Base-by-base conservation (phyloP, 1,140 invertebrate species). In the Leptinotarsa defecta region DNA sequence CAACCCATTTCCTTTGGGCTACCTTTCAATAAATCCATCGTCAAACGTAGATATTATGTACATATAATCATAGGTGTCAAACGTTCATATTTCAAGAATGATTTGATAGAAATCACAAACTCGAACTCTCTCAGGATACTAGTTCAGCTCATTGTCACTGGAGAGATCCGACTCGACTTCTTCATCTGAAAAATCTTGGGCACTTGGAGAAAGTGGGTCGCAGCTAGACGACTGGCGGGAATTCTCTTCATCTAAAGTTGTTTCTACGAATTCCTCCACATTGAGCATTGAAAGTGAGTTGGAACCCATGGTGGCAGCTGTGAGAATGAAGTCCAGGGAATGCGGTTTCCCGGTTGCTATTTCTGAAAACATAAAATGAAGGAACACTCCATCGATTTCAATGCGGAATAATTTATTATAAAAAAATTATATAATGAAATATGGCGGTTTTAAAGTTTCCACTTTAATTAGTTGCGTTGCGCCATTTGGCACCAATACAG, bases 81-180 rank as follows among this genome's bases (percentile, higher is more conserved):
- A 43, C 2, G 34, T 43, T 43, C 34, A 43, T 43, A 43, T 8
- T 43, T 43, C 2, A 3, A 43, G 8, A 43, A 43, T 34, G 27
- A 27, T 27, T 11, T 11, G 34, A 11, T 43, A 11, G 34, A 43
- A 43, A 43, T 43, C 11, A 11, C 34, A 43, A 43, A 43, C 2
- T 11, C 34, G 8, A 43, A 43, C 8, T 43, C 34, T 11, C 34
- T 43, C 34, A 3, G 8, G 34, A 11, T 43, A 57, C 77, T 82
- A 83, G 76, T 83, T 83, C 57, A 81, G 72, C 61, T 84, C 83
- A 19, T 76, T 77, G 71, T 86, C 86, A 75, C 84, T 86, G 24
- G 82, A 82, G 49, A 84, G 75, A 74, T 86, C 86, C 13, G 84
- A 86, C 61, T 85, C 84, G n/a, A 65, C 82, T 69, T 86, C 86